Conservation (phyloP, 2,888 invertebrate genomes). For the Caradrina clavipalpis region DNA sequence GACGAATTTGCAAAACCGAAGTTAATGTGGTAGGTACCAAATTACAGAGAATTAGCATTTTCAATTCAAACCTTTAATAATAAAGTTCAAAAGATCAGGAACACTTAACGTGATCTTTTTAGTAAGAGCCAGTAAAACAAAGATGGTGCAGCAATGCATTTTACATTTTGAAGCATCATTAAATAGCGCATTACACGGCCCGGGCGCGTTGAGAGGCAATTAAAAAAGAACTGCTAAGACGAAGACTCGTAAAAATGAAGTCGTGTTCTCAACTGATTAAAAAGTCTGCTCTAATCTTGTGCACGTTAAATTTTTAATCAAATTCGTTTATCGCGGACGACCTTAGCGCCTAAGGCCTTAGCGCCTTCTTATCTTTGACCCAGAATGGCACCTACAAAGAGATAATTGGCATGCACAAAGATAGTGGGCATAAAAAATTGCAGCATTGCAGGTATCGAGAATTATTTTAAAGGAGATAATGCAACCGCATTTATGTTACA, state of each 20-base stretch:
- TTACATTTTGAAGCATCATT: constrained; percentile 90
- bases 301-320: constrained; percentile 81
- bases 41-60: constrained; percentile 3
- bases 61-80: constrained; percentile 33
- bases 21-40: not conserved
- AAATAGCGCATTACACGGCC: constrained; percentile 87
- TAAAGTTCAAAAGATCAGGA: constrained; percentile 23
- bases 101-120: constrained; percentile 70
- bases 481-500: constrained; percentile 13
- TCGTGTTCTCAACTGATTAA: constrained; percentile 89
- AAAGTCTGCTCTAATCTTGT: constrained; percentile 83
- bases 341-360: constrained; percentile 70
- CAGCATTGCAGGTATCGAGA: constrained; percentile 21
- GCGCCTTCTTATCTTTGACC: constrained; percentile 69
- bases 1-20: not conserved
- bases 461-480: constrained; percentile 1
- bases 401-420: constrained; percentile 54
- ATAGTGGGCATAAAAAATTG: constrained; percentile 21
- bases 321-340: constrained; percentile 75
- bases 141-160: constrained; percentile 89
- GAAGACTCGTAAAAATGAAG: constrained; percentile 86
- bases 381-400: constrained; percentile 47
- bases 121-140: constrained; percentile 81
- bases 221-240: constrained; percentile 89
- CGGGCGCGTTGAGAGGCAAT: constrained; percentile 86